These are phyloP conservation scores for Acinonyx jubatus DNA, from an alignment of 2,113 vertebrate genomes.

Conservation along the genomic window DNA sequence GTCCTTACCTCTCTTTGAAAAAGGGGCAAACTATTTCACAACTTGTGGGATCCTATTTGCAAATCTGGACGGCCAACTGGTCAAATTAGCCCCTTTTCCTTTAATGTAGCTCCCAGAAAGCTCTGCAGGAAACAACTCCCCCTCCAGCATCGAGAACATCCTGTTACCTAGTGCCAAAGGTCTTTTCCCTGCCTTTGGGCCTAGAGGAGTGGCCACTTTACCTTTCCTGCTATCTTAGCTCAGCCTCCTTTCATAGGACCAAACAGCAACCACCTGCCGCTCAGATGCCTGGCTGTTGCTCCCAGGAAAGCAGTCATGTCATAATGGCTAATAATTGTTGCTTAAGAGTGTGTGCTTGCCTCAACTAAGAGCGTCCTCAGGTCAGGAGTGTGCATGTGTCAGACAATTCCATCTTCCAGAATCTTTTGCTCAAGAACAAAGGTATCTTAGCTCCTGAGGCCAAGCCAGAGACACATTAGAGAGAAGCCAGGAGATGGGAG, in stretches of 20 bases:
- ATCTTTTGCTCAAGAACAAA: conserved; percentile 16
- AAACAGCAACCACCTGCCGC: not conserved
- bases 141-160: not conserved
- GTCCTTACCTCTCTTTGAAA: not conserved
- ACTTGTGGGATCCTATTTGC: not conserved
- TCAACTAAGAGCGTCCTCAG: not conserved
- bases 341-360: not conserved
- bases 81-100: not conserved
- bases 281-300: not conserved
- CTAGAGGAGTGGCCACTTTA: not conserved
- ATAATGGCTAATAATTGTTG: not conserved
- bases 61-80: not conserved
- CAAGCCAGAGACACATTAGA: not conserved
- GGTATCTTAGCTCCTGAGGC: not conserved
- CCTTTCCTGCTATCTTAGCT: not conserved
- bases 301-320: not conserved
- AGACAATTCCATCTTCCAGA: not conserved
- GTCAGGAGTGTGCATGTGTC: not conserved
- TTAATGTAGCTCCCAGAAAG: not conserved
- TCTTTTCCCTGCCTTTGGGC: not conserved
- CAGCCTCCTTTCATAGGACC: not conserved
- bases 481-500: not conserved
- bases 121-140: not conserved
- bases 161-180: not conserved
- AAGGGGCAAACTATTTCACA: not conserved